A percentile compares a stretch with the other conserved stretches of the same genome.
phyloP scores from a whole-genome alignment of 2,888 invertebrate genomes.

The Philhelius pedissequus region DNA sequence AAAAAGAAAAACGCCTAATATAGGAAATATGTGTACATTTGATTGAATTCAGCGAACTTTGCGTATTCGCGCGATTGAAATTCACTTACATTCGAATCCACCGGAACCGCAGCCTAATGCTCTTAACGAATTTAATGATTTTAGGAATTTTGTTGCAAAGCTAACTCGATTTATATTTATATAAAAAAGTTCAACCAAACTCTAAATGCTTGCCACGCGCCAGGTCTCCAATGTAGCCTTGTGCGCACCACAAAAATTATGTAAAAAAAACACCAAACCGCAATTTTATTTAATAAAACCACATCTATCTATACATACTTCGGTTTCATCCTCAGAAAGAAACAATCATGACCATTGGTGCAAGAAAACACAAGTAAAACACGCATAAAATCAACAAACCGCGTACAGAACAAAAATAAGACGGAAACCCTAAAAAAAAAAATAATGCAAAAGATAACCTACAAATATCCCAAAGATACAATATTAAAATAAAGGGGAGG shows the following conservation, averaged over 20 bases:
- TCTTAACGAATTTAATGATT: too few species aligned
- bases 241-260: too few species aligned
- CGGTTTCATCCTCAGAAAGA: constrained; percentile 12
- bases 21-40: too few species aligned
- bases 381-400: constrained; percentile 41
- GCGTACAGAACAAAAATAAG: neutral
- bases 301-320: neutral
- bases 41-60: too few species aligned
- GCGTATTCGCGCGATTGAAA: too few species aligned
- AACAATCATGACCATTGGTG: constrained; percentile 46
- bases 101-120: too few species aligned
- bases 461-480: constrained; percentile 26
- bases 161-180: too few species aligned
- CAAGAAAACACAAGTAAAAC: constrained; percentile 53
- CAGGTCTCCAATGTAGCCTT: constrained; percentile 23
- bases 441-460: neutral
- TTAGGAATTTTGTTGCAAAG: too few species aligned
- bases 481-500: constrained; percentile 48
- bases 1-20: too few species aligned
- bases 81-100: too few species aligned
- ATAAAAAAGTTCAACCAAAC: neutral
- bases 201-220: constrained; percentile 37
- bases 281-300: constrained; percentile 6
- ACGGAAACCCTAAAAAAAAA: neutral
- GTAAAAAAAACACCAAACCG: neutral